Evolutionary conservation across 1,140 invertebrate species (phyloP).

Genomic region (Episyrphus balteatus): DNA sequence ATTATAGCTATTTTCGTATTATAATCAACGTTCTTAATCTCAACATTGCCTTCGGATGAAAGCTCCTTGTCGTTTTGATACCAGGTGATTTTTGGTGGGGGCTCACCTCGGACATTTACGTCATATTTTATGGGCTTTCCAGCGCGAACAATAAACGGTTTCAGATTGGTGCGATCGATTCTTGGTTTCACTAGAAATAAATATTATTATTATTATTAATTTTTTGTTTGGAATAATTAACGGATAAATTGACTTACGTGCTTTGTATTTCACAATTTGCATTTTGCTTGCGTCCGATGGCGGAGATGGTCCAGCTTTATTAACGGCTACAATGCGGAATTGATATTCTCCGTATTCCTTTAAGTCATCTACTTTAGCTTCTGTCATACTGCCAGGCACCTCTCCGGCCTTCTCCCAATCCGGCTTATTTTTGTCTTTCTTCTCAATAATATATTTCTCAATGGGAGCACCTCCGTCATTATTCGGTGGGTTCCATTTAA

Average conservation of each 20-base stretch:
- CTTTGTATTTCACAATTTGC: slow-evolving; percentile 81
- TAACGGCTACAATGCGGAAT: slow-evolving; percentile 90
- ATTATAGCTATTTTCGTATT: slow-evolving; percentile 85
- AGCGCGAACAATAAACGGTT: slow-evolving; percentile 78
- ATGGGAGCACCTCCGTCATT: slow-evolving; percentile 91
- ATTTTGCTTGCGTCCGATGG: slow-evolving; percentile 90
- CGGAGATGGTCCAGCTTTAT: slow-evolving; percentile 88
- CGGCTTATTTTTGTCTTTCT: slow-evolving; percentile 79
- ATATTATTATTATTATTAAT: background rate
- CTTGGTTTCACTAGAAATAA: slow-evolving; percentile 69
- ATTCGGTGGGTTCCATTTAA: slow-evolving; percentile 89
- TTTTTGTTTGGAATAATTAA: background rate
- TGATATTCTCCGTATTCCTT: slow-evolving; percentile 89
- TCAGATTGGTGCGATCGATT: slow-evolving; percentile 89
- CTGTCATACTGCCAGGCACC: slow-evolving; percentile 65
- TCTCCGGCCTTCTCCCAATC: slow-evolving; percentile 90
- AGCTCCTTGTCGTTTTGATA: slow-evolving; percentile 42
- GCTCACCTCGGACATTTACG: slow-evolving; percentile 88
- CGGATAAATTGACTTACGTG: slow-evolving; percentile 50
- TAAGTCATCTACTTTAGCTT: slow-evolving; percentile 73
- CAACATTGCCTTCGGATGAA: slow-evolving; percentile 53
- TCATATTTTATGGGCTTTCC: slow-evolving; percentile 89
- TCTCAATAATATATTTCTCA: slow-evolving; percentile 95
- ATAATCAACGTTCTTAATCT: slow-evolving; percentile 83
- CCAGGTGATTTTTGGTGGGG: slow-evolving; percentile 87